Evolutionary conservation across 2,888 invertebrate genomes (phyloP), one percentile per base, ranked within the genome.

Genomic region (Agrypnus murinus): DNA sequence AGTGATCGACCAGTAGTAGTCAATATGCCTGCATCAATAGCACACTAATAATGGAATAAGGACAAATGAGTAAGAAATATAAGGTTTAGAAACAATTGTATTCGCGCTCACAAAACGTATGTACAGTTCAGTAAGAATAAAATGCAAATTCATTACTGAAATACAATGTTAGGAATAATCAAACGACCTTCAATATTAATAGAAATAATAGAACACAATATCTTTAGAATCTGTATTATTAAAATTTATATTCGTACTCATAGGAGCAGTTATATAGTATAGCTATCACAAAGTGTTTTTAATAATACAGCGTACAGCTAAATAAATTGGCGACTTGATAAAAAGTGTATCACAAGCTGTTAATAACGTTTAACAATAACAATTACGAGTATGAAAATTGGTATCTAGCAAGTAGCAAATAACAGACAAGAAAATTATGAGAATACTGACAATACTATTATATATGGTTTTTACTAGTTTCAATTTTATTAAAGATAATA

Each of bases 241-340:
- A 77, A 78, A 79, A 78, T 79, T 75, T 80, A 79, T 81, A 74
- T 78, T 78, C 77, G 78, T 80, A 79, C 78, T 81, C 80, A 81
- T 77, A 81, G 81, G 81, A 81, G 80, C 82, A 81, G 81, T 81
- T 66, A 60, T 66, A 60, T 66, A 66, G 81, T 79, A n/a, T n/a
- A 79, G 75, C 77, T 81, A 82, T 81, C 82, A 82, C 81, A 82
- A 81, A 82, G 81, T 80, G 80, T 79, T 82, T 80, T 66, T 66
- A 66, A 66, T 72, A 69, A 62, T 62, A 68, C 60, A 62, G 60
- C 55, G 36, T 68, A 68, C 62, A 68, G 60, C 62, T 62, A 68
- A 68, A 60, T 55, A 62, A 68, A 68, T 62, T 68, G 68, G 68
- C 68, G 68, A 68, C 55, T 66, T 43, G 66, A 66, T 66, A 66